Conservation (phyloP, 1,140 invertebrate genomes). For the Cyclargus thomasi region DNA sequence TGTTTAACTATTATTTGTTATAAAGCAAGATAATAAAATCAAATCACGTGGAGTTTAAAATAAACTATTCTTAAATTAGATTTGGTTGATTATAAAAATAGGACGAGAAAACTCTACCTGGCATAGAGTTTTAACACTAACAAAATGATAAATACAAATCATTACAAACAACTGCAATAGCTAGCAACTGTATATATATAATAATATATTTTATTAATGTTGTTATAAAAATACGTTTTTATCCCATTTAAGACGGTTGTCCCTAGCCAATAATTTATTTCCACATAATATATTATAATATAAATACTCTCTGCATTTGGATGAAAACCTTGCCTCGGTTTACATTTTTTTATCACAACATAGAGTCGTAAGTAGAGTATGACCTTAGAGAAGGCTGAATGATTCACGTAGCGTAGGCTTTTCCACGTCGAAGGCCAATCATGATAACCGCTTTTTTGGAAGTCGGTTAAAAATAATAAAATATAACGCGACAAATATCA, state of each 20-base stretch:
- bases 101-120: not conserved
- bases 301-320: not conserved
- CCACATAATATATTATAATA: not conserved
- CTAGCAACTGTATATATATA: too few relatives aligned
- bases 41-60: too few relatives aligned
- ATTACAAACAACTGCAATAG: too few relatives aligned
- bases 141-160: too few relatives aligned
- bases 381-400: not conserved
- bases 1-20: too few relatives aligned
- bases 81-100: not conserved
- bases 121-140: not conserved
- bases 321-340: not conserved
- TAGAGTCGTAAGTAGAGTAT: not conserved
- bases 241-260: too few relatives aligned
- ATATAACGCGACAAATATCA: not conserved
- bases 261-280: too few relatives aligned
- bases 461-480: constrained; percentile 3
- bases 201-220: too few relatives aligned
- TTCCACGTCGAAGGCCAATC: not conserved
- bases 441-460: not conserved
- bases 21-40: too few relatives aligned
- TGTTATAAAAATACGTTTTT: too few relatives aligned
- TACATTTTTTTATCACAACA: not conserved
- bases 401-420: not conserved
- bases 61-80: not conserved